Percentiles rank a stretch among this genome's conserved stretches.
Conservation (phyloP, 2,888 invertebrate species). For the Melieria crassipennis region DNA sequence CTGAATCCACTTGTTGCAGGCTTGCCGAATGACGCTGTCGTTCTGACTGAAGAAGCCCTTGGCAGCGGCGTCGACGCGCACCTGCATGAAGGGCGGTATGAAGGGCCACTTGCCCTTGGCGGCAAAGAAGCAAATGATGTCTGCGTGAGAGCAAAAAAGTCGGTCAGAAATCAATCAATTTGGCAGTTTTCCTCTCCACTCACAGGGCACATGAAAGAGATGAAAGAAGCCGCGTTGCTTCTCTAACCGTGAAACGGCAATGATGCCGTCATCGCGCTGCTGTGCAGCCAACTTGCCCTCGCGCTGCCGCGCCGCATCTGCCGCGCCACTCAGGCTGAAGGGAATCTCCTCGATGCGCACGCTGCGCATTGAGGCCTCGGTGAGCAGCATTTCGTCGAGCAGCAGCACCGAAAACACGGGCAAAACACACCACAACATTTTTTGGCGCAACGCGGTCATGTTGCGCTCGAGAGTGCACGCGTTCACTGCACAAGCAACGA, state of each 20-base stretch:
- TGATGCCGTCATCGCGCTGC: constrained; percentile 47
- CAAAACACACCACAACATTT: constrained; percentile 44
- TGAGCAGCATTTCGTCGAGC: constrained; percentile 41
- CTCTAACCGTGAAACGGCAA: constrained; percentile 54
- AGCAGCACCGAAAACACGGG: constrained; percentile 49
- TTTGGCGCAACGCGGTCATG: constrained; percentile 39
- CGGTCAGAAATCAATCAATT: too few relatives aligned
- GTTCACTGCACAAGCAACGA: constrained; percentile 3
- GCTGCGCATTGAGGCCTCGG: constrained; percentile 52
- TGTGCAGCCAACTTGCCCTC: background rate
- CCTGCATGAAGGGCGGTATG: constrained; percentile 61
- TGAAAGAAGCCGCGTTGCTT: constrained; percentile 59
- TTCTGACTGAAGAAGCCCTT: constrained; percentile 57
- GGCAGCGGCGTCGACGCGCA: constrained; percentile 58
- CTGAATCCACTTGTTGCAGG: constrained; percentile 62
- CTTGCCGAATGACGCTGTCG: constrained; percentile 58
- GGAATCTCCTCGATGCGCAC: constrained; percentile 56
- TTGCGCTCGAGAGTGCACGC: too few relatives aligned
- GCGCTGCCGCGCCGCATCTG: background rate
- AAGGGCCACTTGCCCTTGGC: constrained; percentile 65
- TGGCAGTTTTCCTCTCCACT: constrained; percentile 34
- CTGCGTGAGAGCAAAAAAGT: constrained; percentile 43
- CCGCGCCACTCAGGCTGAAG: constrained; percentile 41
- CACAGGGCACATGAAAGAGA: constrained; percentile 63
- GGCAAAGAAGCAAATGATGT: constrained; percentile 63